Evolutionary conservation across 1,140 invertebrate genomes (phyloP).

Genomic region (Magallana gigas): DNA sequence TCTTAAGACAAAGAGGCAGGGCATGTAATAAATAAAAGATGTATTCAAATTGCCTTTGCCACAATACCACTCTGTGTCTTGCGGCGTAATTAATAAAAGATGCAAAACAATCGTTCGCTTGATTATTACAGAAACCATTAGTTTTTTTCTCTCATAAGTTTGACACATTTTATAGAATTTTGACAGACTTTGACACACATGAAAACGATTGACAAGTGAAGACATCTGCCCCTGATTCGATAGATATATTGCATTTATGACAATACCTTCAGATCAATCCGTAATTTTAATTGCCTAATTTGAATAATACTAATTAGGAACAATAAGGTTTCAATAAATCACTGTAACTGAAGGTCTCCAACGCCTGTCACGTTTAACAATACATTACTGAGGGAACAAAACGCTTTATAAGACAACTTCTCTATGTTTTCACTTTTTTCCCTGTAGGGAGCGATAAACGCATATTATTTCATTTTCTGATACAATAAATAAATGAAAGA

Average conservation of each 20-base stretch:
- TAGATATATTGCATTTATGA: constrained; percentile 23
- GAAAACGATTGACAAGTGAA: neutral
- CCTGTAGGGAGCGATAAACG: too few species aligned
- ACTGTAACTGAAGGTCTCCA: neutral
- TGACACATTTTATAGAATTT: constrained; percentile 1
- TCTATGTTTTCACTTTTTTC: too few species aligned
- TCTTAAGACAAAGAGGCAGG: neutral
- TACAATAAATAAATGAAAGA: too few species aligned
- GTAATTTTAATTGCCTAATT: constrained; percentile 29
- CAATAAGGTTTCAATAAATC: neutral
- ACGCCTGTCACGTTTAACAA: constrained; percentile 2
- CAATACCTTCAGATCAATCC: neutral
- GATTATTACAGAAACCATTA: neutral
- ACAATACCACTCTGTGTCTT: constrained; percentile 26
- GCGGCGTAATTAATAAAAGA: constrained; percentile 16
- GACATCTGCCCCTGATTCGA: neutral
- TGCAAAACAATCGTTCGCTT: neutral
- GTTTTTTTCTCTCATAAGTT: neutral
- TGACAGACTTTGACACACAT: neutral
- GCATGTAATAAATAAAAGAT: constrained; percentile 4
- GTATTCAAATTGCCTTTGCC: constrained; percentile 12
- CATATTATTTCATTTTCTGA: too few species aligned
- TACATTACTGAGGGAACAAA: neutral
- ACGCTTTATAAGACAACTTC: too few species aligned
- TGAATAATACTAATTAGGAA: neutral